Conservation (phyloP, 2,797 vertebrate species). For the Hippoglossus hippoglossus region DNA sequence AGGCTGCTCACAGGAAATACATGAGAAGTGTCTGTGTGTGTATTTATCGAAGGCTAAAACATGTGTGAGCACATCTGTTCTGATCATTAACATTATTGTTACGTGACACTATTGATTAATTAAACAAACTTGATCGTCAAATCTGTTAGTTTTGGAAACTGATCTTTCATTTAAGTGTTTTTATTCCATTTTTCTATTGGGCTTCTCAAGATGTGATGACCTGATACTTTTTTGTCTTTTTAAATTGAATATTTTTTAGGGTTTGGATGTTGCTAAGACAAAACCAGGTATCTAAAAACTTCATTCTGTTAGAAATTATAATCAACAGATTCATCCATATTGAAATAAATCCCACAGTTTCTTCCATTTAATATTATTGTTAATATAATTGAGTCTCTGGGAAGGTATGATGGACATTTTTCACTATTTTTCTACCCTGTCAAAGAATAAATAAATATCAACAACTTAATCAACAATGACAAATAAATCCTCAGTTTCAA, state of each 20-base stretch:
- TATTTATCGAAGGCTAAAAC: slow-evolving; percentile 30
- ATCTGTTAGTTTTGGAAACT: slow-evolving; percentile 5
- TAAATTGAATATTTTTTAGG: too few relatives aligned
- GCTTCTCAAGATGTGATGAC: too few relatives aligned
- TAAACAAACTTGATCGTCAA: background rate
- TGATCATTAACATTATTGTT: too few relatives aligned
- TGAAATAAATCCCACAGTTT: background rate
- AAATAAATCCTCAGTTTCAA: background rate
- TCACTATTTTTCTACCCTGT: too few relatives aligned
- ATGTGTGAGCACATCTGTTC: too few relatives aligned
- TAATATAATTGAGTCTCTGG: background rate
- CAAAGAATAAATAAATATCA: too few relatives aligned
- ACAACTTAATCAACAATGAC: background rate
- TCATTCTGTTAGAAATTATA: too few relatives aligned
- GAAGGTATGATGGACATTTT: background rate
- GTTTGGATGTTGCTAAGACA: too few relatives aligned
- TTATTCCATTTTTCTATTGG: background rate
- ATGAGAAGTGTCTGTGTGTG: slow-evolving; percentile 51
- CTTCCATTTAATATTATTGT: background rate
- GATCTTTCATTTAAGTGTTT: background rate
- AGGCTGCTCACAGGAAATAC: slow-evolving; percentile 56
- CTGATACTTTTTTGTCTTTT: too few relatives aligned
- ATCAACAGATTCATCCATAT: too few relatives aligned
- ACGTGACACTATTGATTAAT: slow-evolving; percentile 8
- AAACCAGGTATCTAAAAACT: too few relatives aligned